Evolutionary conservation across 2,888 invertebrate genomes (phyloP).

Genomic region (Epirrita christyi): DNA sequence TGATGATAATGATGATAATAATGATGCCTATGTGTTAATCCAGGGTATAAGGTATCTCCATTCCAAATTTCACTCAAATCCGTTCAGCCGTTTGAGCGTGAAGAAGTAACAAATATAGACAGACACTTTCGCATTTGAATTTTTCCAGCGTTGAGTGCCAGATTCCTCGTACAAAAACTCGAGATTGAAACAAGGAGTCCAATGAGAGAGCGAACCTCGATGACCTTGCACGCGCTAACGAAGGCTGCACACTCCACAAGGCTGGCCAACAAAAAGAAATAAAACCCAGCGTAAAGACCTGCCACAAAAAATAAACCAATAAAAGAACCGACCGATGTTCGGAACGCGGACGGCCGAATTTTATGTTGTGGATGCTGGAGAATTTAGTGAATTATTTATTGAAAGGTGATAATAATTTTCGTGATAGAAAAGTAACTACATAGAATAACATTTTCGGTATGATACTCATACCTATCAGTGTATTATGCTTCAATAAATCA

Average conservation of each 20-base stretch:
- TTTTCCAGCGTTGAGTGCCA: slow-evolving; percentile 34
- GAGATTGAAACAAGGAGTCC: slow-evolving; percentile 35
- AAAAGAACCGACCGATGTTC: slow-evolving; percentile 63
- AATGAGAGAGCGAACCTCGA: slow-evolving; percentile 56
- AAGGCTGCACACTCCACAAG: slow-evolving; percentile 76
- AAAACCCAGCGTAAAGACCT: slow-evolving; percentile 68
- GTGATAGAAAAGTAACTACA: not conserved
- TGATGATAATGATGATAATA: too few relatives aligned
- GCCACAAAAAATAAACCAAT: slow-evolving; percentile 76
- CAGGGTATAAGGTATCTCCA: too few relatives aligned
- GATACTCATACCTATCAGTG: too few relatives aligned
- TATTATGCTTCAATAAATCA: too few relatives aligned
- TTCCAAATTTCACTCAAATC: too few relatives aligned
- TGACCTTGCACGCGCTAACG: slow-evolving; percentile 81
- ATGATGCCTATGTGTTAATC: too few relatives aligned
- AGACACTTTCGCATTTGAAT: too few relatives aligned
- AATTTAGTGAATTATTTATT: slow-evolving; percentile 42
- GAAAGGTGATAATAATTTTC: slow-evolving; percentile 28
- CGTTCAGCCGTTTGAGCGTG: too few relatives aligned
- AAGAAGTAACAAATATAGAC: too few relatives aligned
- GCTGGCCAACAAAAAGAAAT: slow-evolving; percentile 69
- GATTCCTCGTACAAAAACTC: slow-evolving; percentile 42
- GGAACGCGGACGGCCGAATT: slow-evolving; percentile 59
- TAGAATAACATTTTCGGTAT: too few relatives aligned
- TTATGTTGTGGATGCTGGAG: slow-evolving; percentile 40